Conservation (phyloP, 2,888 invertebrate species). For the Caenorhabditis zanzibari region DNA sequence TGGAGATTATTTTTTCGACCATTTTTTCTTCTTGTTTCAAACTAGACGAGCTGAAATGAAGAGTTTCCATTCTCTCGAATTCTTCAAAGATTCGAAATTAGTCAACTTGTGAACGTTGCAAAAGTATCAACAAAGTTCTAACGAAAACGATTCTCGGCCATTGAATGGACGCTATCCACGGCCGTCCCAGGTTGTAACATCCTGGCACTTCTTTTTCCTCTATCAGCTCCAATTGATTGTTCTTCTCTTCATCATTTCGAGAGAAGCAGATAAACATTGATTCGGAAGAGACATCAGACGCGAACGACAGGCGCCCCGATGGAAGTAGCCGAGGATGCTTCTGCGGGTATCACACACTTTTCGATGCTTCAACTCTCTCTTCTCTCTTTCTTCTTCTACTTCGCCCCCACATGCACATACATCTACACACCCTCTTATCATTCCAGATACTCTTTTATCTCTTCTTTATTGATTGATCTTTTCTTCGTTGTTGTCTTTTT, state of each 20-base stretch:
- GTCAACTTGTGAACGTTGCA: slow-evolving; percentile 29
- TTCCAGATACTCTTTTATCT: slow-evolving; percentile 20
- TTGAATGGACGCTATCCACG: slow-evolving; percentile 23
- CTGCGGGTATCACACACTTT: slow-evolving; percentile 56
- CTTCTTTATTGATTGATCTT: slow-evolving; percentile 46
- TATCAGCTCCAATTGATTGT: slow-evolving; percentile 61
- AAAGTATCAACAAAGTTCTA: slow-evolving; percentile 51
- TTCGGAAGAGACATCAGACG: slow-evolving; percentile 42
- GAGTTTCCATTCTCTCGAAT: background rate
- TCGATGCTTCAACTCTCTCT: slow-evolving; percentile 14
- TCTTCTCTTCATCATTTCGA: slow-evolving; percentile 54
- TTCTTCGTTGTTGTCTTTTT: slow-evolving; percentile 32
- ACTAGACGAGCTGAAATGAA: too few species aligned
- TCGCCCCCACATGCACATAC: slow-evolving; percentile 47
- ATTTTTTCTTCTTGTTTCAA: background rate
- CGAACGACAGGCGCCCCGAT: slow-evolving; percentile 60
- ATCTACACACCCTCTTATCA: slow-evolving; percentile 25
- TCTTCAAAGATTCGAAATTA: background rate
- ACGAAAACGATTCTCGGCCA: slow-evolving; percentile 31
- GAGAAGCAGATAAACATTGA: slow-evolving; percentile 42
- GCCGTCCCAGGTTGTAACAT: slow-evolving; percentile 58
- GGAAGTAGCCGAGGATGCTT: slow-evolving; percentile 41
- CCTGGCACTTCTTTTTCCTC: slow-evolving; percentile 53
- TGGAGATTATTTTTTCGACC: background rate
- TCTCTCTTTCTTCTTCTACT: slow-evolving; percentile 29